Percentiles rank a stretch among this genome's conserved stretches.
phyloP scores from a whole-genome alignment of 2,797 vertebrate genomes.

The Crenuchus spilurus region DNA sequence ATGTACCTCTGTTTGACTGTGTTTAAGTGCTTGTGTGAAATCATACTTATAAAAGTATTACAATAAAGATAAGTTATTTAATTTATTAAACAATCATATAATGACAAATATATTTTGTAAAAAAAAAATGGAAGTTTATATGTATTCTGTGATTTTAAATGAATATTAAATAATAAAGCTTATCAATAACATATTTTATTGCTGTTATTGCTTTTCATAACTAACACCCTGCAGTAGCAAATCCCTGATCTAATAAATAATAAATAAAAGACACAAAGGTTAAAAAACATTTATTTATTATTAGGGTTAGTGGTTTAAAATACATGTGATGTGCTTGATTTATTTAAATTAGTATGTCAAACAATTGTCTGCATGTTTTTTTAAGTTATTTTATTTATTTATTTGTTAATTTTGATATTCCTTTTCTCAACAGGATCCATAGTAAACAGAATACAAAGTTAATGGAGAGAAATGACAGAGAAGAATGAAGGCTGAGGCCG shows the following conservation, averaged over 20 bases:
- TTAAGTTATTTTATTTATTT: too few relatives aligned
- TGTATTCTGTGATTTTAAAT: conserved; percentile 71
- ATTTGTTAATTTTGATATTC: background rate
- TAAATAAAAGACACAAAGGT: background rate
- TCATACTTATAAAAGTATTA: conserved; percentile 39
- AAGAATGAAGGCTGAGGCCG: background rate
- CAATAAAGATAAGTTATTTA: conserved; percentile 30
- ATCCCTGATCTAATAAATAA: background rate
- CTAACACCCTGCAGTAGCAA: background rate
- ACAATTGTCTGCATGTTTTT: background rate
- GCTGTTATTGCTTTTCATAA: conserved; percentile 5
- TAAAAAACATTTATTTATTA: background rate
- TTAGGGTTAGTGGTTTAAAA: too few relatives aligned
- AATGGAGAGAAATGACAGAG: conserved; percentile 4
- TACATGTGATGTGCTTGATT: background rate
- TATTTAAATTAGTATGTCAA: background rate
- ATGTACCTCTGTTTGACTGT: conserved; percentile 68
- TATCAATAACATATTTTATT: conserved; percentile 3
- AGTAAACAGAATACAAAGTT: conserved; percentile 3
- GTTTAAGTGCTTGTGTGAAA: conserved; percentile 62
- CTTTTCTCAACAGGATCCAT: background rate
- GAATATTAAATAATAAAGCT: conserved; percentile 59
- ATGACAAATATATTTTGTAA: conserved; percentile 74
- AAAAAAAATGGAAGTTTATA: conserved; percentile 61
- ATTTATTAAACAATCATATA: conserved; percentile 35